phyloP scores from a whole-genome alignment of 2,113 vertebrate genomes.

The Hyperopisus bebe region DNA sequence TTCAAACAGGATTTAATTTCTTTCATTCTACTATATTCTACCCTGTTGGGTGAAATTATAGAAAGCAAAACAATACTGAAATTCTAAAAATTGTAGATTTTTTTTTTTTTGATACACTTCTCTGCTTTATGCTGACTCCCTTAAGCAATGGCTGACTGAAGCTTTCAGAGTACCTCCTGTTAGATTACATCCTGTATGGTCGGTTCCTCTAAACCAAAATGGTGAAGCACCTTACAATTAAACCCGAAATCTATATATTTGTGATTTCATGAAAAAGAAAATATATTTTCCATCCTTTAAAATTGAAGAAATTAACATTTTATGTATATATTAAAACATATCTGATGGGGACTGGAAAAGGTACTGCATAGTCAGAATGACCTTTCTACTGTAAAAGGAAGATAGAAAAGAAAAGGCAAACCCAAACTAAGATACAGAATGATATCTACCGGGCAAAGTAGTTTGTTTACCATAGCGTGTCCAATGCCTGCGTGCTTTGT shows the following conservation, averaged over 20 bases:
- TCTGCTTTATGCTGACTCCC: background rate
- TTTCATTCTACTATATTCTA: background rate
- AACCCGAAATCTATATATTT: background rate
- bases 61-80: background rate
- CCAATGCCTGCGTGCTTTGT: slow-evolving; percentile 99
- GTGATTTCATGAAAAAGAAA: slow-evolving; percentile 4
- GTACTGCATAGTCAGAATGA: background rate
- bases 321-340: background rate
- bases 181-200: background rate
- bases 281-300: background rate
- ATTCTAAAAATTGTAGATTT: background rate
- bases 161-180: background rate
- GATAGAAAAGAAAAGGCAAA: slow-evolving; percentile 99
- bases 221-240: background rate
- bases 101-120: background rate
- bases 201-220: background rate
- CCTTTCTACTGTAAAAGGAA: slow-evolving; percentile 91
- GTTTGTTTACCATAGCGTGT: slow-evolving; percentile 99
- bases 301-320: background rate
- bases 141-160: background rate
- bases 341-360: background rate
- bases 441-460: slow-evolving; percentile 99
- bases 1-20: background rate
- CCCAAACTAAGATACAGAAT: slow-evolving; percentile 99
- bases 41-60: background rate